These are phyloP conservation scores for Conus ventricosus DNA, from an alignment of 1,140 invertebrate genomes.

Conservation along the genomic window DNA sequence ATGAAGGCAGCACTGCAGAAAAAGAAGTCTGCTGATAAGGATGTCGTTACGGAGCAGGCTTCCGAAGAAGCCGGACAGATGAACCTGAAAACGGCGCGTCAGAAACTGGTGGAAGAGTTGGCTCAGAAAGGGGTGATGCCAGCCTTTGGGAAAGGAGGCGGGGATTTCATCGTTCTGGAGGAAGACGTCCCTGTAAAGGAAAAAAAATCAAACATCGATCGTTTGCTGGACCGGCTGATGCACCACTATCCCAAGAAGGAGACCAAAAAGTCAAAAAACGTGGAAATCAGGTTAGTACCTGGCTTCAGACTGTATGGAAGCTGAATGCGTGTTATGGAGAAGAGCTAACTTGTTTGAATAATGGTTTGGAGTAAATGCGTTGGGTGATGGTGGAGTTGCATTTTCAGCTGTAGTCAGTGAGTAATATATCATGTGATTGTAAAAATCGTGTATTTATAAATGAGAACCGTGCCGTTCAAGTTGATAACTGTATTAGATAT, in stretches of 20 bases:
- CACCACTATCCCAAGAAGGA: conserved; percentile 50
- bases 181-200: conserved; percentile 34
- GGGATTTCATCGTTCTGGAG: conserved; percentile 20
- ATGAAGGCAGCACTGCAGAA: not conserved
- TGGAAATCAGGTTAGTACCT: conserved; percentile 57
- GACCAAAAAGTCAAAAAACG: conserved; percentile 44
- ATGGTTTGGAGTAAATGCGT: no score
- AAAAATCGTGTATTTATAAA: no score
- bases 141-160: not conserved
- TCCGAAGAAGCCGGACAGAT: not conserved
- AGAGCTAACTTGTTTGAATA: no score
- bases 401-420: no score
- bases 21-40: not conserved
- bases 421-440: no score
- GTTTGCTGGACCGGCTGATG: conserved; percentile 50
- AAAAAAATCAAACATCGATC: conserved; percentile 14
- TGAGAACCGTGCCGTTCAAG: no score
- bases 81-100: not conserved
- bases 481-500: no score
- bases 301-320: not conserved
- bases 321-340: no score
- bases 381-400: no score
- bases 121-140: not conserved
- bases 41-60: not conserved
- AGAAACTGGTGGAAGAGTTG: conserved; percentile 3